These are phyloP conservation scores for Caenorhabditis auriculariae DNA, from an alignment of 2,888 invertebrate genomes.

Conservation along the genomic window DNA sequence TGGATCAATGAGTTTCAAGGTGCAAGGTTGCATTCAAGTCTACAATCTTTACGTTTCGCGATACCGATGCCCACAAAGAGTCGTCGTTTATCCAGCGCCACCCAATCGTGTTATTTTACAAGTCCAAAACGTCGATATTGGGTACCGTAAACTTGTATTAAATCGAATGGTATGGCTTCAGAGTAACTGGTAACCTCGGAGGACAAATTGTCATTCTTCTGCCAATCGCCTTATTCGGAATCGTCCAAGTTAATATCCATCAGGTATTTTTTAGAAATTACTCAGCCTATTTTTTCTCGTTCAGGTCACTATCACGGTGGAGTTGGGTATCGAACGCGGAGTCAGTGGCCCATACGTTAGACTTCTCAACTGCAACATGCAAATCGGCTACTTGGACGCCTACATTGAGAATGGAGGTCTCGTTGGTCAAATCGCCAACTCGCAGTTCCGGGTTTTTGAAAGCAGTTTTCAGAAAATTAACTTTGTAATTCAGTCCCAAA, in stretches of 20 bases:
- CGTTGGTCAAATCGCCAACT: slow-evolving; percentile 58
- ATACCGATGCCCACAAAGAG: slow-evolving; percentile 56
- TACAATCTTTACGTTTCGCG: slow-evolving; percentile 60
- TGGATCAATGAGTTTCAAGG: slow-evolving; percentile 25
- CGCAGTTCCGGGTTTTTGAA: slow-evolving; percentile 54
- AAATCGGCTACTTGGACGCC: slow-evolving; percentile 55
- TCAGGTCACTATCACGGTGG: slow-evolving; percentile 36
- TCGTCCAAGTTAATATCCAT: slow-evolving; percentile 57
- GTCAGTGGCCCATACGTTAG: slow-evolving; percentile 40
- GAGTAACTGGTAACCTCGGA: slow-evolving; percentile 60
- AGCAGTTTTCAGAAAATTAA: not conserved
- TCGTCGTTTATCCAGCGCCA: slow-evolving; percentile 56
- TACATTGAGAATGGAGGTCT: slow-evolving; percentile 61
- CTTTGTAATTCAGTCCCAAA: slow-evolving; percentile 40
- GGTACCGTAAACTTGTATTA: slow-evolving; percentile 28
- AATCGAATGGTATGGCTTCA: slow-evolving; percentile 13
- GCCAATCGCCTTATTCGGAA: slow-evolving; percentile 55
- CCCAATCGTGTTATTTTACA: slow-evolving; percentile 56
- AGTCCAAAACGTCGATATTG: slow-evolving; percentile 59
- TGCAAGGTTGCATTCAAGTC: slow-evolving; percentile 56
- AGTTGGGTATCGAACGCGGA: slow-evolving; percentile 43
- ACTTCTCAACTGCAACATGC: slow-evolving; percentile 43
- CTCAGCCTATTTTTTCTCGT: not conserved
- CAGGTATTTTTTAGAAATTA: too few relatives aligned
- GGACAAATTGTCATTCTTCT: slow-evolving; percentile 57